Evolutionary conservation across 35 echinoderm and acorn worm genomes (phyloP).

Genomic region (Strongylocentrotus purpuratus): DNA sequence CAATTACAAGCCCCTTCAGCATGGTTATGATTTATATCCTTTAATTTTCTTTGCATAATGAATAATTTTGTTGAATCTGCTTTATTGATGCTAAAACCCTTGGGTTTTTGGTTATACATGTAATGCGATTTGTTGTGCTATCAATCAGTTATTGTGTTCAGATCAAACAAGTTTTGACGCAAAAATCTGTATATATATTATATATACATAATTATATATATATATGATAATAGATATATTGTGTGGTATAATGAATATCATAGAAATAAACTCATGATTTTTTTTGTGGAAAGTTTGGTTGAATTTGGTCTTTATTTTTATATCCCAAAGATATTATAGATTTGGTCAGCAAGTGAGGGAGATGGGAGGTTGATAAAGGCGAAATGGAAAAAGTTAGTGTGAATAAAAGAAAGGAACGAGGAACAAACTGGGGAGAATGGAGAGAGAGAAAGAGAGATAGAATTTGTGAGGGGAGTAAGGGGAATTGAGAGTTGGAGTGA

Average conservation of each 20-base stretch:
- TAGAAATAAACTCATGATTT: not conserved
- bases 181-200: not conserved
- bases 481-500: not conserved
- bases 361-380: not conserved
- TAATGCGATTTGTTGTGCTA: not conserved
- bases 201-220: not conserved
- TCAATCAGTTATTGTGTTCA: not conserved
- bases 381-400: not conserved
- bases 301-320: not conserved
- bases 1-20: not conserved
- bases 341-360: not conserved
- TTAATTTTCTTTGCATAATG: not conserved
- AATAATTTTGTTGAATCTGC: not conserved
- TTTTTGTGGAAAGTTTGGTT: not conserved
- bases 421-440: not conserved
- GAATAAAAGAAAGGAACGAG: not conserved
- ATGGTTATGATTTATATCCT: not conserved
- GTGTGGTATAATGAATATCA: not conserved
- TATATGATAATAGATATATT: not conserved
- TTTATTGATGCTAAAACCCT: not conserved
- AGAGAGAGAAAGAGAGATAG: not conserved
- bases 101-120: not conserved
- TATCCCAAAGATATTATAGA: no score
- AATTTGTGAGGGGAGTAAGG: not conserved
- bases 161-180: not conserved